Percentiles rank a stretch among this genome's conserved stretches.
Conservation (phyloP, 2,888 invertebrate species). For the Silvanus unidentatus region DNA sequence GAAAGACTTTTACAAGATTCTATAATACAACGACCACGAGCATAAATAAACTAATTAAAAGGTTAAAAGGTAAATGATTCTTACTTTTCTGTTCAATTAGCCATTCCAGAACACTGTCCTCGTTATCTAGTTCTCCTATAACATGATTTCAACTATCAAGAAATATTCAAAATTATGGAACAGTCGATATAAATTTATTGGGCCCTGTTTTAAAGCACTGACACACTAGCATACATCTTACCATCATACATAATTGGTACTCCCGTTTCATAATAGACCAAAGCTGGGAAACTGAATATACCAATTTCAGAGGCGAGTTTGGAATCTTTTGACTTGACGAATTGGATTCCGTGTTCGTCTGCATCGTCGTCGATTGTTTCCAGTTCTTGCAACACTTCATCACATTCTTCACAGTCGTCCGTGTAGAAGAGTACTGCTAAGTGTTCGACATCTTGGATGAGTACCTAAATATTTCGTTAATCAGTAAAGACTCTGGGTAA, state of each 20-base stretch:
- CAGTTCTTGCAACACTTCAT: conserved; percentile 77
- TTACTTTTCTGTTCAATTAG: conserved; percentile 95
- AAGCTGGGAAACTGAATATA: conserved; percentile 84
- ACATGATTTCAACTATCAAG: conserved; percentile 36
- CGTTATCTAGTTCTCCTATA: conserved; percentile 90
- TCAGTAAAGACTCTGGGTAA: conserved; percentile 1
- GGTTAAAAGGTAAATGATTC: conserved; percentile 45
- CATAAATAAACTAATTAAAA: not conserved
- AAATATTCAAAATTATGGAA: too few relatives aligned
- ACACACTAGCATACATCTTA: conserved; percentile 54
- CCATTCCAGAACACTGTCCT: conserved; percentile 94
- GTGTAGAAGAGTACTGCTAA: conserved; percentile 84
- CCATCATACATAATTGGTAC: conserved; percentile 93
- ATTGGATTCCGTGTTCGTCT: conserved; percentile 87
- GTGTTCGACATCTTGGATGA: conserved; percentile 86
- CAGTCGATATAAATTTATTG: too few relatives aligned
- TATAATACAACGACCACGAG: not conserved
- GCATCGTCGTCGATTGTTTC: conserved; percentile 91
- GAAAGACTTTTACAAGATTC: too few relatives aligned
- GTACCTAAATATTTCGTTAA: conserved; percentile 46
- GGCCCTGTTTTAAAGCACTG: too few relatives aligned
- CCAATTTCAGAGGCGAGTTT: conserved; percentile 86
- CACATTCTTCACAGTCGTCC: conserved; percentile 80
- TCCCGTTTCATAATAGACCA: conserved; percentile 90
- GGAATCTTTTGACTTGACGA: conserved; percentile 87